Percentiles rank a stretch among this genome's conserved stretches.
Conservation (phyloP, 1,140 invertebrate genomes). For the Coelopa frigida region DNA sequence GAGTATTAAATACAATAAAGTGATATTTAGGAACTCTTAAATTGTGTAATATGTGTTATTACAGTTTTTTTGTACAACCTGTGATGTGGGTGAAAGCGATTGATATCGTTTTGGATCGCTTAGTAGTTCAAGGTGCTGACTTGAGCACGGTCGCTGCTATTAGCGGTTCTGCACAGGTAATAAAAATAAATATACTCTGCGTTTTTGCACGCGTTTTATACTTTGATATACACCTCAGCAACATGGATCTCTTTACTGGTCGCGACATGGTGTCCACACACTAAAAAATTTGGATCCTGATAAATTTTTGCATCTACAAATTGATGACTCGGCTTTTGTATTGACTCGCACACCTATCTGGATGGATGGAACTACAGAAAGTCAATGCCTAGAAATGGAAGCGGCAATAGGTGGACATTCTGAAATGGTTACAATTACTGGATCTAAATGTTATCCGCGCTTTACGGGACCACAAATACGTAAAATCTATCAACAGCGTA, state of each 20-base stretch:
- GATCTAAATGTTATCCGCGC: constrained; percentile 86
- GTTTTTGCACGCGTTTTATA: neutral
- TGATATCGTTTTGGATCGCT: constrained; percentile 80
- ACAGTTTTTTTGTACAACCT: constrained; percentile 59
- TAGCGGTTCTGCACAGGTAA: constrained; percentile 83
- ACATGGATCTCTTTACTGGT: constrained; percentile 95
- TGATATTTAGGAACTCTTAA: neutral
- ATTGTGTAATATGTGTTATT: constrained; percentile 6
- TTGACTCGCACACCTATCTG: constrained; percentile 82
- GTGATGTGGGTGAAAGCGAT: constrained; percentile 94
- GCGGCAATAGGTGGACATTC: constrained; percentile 70
- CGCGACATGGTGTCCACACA: constrained; percentile 59
- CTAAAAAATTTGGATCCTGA: constrained; percentile 62
- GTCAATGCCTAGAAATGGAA: constrained; percentile 74
- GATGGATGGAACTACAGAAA: constrained; percentile 90
- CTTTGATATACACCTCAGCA: constrained; percentile 54
- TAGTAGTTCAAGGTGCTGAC: constrained; percentile 73
- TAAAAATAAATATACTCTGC: neutral
- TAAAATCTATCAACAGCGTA: constrained; percentile 70
- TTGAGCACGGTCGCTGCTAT: constrained; percentile 75
- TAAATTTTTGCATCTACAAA: constrained; percentile 76
- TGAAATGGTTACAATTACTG: constrained; percentile 79
- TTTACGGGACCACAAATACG: constrained; percentile 91
- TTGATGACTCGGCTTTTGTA: constrained; percentile 66
- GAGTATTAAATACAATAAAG: constrained; percentile 25